A percentile compares a stretch with the other conserved stretches of the same genome.
phyloP scores from a whole-genome alignment of 2,888 invertebrate genomes.

The Escarpia spicata region DNA sequence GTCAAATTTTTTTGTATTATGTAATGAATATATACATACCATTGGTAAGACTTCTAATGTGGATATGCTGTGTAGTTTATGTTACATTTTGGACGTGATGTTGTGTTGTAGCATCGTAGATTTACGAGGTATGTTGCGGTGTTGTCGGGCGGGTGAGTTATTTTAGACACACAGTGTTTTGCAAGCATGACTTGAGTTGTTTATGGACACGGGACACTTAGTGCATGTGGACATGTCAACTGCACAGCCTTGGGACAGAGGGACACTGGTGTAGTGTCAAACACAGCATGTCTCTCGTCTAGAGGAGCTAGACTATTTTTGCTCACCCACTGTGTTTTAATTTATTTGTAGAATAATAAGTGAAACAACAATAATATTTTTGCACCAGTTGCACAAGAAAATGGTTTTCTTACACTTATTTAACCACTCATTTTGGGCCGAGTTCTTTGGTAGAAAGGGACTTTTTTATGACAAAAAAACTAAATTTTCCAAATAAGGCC shows the following conservation, averaged over 20 bases:
- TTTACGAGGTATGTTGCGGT: not conserved
- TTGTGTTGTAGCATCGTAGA: not conserved
- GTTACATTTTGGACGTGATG: not conserved
- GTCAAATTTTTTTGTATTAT: too few species aligned
- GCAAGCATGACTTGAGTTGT: not conserved
- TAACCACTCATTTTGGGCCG: too few species aligned
- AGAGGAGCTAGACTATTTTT: not conserved
- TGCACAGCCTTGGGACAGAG: not conserved
- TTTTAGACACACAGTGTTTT: not conserved
- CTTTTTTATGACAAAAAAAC: too few species aligned
- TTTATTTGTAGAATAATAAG: too few species aligned
- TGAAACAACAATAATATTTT: too few species aligned
- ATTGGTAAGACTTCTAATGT: too few species aligned
- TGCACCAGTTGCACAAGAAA: too few species aligned
- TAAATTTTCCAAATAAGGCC: too few species aligned
- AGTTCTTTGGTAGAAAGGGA: too few species aligned
- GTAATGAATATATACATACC: too few species aligned
- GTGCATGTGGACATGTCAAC: not conserved
- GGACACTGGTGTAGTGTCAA: not conserved
- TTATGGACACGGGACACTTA: not conserved
- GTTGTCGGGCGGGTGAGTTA: not conserved
- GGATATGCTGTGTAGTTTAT: not conserved
- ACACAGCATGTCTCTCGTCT: not conserved
- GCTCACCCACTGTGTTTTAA: not conserved
- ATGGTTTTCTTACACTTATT: too few species aligned